Evolutionary conservation across 2,888 invertebrate genomes (phyloP).

Genomic region (Galeruca laticollis): DNA sequence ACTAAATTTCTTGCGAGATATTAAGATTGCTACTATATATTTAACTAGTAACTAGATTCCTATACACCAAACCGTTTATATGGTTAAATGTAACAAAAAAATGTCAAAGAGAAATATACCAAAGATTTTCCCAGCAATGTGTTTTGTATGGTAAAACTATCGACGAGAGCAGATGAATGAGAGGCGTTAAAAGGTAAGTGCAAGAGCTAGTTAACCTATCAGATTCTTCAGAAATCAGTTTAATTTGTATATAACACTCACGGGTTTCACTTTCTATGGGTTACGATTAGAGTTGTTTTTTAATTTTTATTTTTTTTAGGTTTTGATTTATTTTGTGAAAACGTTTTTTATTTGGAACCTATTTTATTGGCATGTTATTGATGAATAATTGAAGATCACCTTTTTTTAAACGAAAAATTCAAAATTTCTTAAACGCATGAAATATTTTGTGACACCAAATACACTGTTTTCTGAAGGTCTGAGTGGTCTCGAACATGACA

Average conservation of each 20-base stretch:
- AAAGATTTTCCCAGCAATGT: slow-evolving; percentile 25
- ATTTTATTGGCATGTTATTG: slow-evolving; percentile 8
- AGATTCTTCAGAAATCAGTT: slow-evolving; percentile 7
- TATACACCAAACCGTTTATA: slow-evolving; percentile 14
- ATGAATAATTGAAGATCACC: slow-evolving; percentile 8
- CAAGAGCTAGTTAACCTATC: not conserved
- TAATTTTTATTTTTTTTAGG: slow-evolving; percentile 18
- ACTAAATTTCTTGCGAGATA: not conserved
- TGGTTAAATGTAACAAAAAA: slow-evolving; percentile 19
- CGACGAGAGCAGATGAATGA: not conserved
- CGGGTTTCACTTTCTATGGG: slow-evolving; percentile 5
- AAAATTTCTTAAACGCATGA: not conserved
- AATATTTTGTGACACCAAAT: not conserved
- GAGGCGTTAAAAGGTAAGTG: slow-evolving; percentile 19
- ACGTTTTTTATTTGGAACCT: slow-evolving; percentile 9
- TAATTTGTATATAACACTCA: not conserved
- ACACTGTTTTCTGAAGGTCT: slow-evolving; percentile 4
- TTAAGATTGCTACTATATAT: slow-evolving; percentile 6
- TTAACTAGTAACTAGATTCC: slow-evolving; percentile 12
- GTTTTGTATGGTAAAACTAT: slow-evolving; percentile 19
- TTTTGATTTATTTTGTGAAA: slow-evolving; percentile 6
- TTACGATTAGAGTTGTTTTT: slow-evolving; percentile 1
- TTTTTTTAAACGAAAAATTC: slow-evolving; percentile 1
- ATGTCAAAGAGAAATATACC: slow-evolving; percentile 30
- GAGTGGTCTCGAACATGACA: not conserved